Base-by-base conservation (phyloP, 1,140 invertebrate species). In the Chrysopa pallens region DNA sequence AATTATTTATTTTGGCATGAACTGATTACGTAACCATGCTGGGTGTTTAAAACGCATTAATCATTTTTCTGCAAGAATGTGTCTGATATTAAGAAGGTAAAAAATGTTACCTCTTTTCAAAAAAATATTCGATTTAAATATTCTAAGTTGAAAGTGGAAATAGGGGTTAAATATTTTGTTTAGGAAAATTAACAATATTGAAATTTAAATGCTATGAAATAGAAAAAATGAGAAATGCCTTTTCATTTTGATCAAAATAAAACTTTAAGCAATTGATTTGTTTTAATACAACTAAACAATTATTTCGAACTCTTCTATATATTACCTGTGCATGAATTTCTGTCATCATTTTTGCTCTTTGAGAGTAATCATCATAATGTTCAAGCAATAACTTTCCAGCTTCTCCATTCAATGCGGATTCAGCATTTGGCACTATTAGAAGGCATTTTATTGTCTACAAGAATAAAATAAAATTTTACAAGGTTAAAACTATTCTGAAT, bases 361-460 rank as follows among this genome's bases (percentile, higher is more conserved):
- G 75, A 8, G 75, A 87, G 64, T 92, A 93, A 59, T 90, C 85
- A 58, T 91, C 84, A 57, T 93, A 93, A 54, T 85, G 80, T 62
- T 92, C 88, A 49, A 92, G 63, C 42, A 93, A 65, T 52, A 93
- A 66, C 67, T 89, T 91, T 27, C 89, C 88, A 45, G 89, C 89
- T 67, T 93, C 88, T 67, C 91, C 88, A 61, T 93, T 94, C 40
- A 94, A 69, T 33, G 89, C 89, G 47, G 88, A 92, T 68, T 94
- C 89, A 2, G 89, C 79, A 74, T 94, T 94, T 53, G 89, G 89
- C 52, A 90, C 85, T 62, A 92, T 93, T 40, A 92, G 68, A 51
- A 93, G 70, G 70, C 88, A 92, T 69, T 92, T 92, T 39, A 92
- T 77, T 37, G 87, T 90, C 74, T 86, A 56, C 23, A 76, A 69